These are phyloP conservation scores for Lynx canadensis DNA, from an alignment of 2,113 vertebrate genomes.

Conservation along the genomic window DNA sequence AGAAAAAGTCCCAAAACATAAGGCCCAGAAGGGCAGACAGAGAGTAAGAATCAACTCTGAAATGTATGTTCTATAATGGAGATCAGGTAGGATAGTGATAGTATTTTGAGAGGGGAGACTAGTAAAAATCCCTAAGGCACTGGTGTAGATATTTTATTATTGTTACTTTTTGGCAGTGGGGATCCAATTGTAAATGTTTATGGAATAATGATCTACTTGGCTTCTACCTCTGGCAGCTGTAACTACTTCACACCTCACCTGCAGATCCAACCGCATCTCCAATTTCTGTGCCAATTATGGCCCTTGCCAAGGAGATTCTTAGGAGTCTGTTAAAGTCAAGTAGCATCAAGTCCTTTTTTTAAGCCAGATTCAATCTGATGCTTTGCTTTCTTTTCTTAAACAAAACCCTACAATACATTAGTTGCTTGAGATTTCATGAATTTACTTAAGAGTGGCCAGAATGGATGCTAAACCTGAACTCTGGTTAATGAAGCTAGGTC, in stretches of 20 bases:
- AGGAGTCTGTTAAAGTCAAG: neutral
- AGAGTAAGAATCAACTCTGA: neutral
- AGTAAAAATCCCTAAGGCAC: neutral
- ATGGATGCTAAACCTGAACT: neutral
- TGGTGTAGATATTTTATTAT: slow-evolving; percentile 40
- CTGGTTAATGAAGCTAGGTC: neutral
- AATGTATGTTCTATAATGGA: neutral
- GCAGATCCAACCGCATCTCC: neutral
- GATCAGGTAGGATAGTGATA: neutral
- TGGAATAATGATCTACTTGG: slow-evolving; percentile 62
- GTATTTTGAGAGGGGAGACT: neutral
- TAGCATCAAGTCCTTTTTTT: neutral
- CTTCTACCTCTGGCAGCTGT: slow-evolving; percentile 44
- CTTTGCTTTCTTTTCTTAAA: neutral
- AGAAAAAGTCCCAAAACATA: neutral
- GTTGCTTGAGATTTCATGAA: neutral
- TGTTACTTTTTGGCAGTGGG: slow-evolving; percentile 52
- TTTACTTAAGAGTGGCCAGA: neutral
- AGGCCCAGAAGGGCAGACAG: neutral
- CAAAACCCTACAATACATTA: neutral
- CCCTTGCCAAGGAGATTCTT: neutral
- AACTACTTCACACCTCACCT: slow-evolving; percentile 60
- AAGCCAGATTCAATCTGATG: neutral
- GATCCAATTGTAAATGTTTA: slow-evolving; percentile 54
- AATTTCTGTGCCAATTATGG: neutral